Evolutionary conservation across 1,140 invertebrate species (phyloP).

Genomic region (Drosophila arawakana): DNA sequence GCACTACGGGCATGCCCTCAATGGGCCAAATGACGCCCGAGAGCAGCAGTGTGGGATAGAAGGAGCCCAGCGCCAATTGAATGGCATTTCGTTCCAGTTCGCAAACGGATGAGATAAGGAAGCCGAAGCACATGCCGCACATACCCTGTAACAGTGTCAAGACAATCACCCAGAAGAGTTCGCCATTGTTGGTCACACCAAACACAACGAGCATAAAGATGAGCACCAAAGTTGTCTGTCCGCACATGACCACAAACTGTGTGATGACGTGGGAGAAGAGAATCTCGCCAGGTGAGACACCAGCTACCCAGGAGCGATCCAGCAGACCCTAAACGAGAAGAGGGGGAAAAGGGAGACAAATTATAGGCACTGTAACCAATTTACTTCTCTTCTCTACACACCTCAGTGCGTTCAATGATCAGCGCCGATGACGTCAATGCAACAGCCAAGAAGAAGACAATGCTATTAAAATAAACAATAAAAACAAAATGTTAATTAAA

Average conservation of each 20-base stretch:
- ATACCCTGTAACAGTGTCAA: conserved; percentile 94
- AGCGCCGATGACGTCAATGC: conserved; percentile 96
- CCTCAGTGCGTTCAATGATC: conserved; percentile 93
- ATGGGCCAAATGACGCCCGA: conserved; percentile 96
- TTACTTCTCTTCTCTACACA: conserved; percentile 63
- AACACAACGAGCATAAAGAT: conserved; percentile 96
- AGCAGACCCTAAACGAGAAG: conserved; percentile 88
- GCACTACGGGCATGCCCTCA: conserved; percentile 93
- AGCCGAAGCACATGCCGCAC: conserved; percentile 97
- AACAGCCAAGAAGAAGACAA: conserved; percentile 96
- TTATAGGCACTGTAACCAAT: not conserved
- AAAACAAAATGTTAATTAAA: conserved; percentile 17
- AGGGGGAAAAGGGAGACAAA: not conserved
- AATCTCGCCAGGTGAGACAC: conserved; percentile 95
- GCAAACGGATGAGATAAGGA: conserved; percentile 97
- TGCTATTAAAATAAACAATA: conserved; percentile 86
- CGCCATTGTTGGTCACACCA: conserved; percentile 93
- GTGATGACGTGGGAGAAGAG: conserved; percentile 96
- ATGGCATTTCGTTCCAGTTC: conserved; percentile 97
- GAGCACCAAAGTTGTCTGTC: conserved; percentile 93
- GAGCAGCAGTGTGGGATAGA: conserved; percentile 96
- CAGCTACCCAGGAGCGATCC: conserved; percentile 94
- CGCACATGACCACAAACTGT: conserved; percentile 96
- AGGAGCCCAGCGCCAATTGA: conserved; percentile 96
- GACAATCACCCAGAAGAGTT: conserved; percentile 92